Base-by-base conservation (phyloP, 2,113 vertebrate species). In the Lophius piscatorius region DNA sequence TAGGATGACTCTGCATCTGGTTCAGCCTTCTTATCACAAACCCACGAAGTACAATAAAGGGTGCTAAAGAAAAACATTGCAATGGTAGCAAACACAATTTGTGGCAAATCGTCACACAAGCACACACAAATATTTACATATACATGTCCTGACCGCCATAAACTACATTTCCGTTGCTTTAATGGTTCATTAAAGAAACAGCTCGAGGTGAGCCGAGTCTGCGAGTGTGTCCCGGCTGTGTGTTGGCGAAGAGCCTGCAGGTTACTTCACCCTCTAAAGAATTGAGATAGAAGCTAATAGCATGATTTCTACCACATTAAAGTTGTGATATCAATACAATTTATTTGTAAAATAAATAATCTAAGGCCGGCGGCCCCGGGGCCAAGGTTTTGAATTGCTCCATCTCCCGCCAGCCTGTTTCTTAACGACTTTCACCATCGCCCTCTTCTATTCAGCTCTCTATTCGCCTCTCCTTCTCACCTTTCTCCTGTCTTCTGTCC, bases 11-110 rank as follows among this genome's bases (percentile, higher is more conserved):
- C 93, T 94, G 94, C 93, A 93, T 96, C 95, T 94, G 94, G 94
- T 97, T 96, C 94, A 97, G 95, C 93, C 94, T 97, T 97, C 94
- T 92, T 95, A 95, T 94, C 94, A 94, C 94, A 94, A 93, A 76
- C 85, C 93, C 94, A 93, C 91, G 81, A 91, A 89, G 93, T 87
- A 88, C 83, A 95, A 94, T 91, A 91, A 91, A 92, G 90, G 89
- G 89, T 89, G 88, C 88, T 91, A 90, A 79, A 42, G 81, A 29
- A 77, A 77, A 52, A 48, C 8, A n/a, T 42, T 11, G 35, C 8
- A 0, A 44, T 60, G 38, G 36, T 24, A 59, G 24, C 63, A 57
- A 8, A n/a, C 18, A 16, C 38, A 45, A 21, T 81, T 38, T 78
- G 63, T 76, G 61, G 61, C 51, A 31, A n/a, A 56, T 20, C 50